A percentile compares a stretch with the other conserved stretches of the same genome.
phyloP scores from a whole-genome alignment of 2,888 invertebrate genomes.

The Oeneis ivallda region DNA sequence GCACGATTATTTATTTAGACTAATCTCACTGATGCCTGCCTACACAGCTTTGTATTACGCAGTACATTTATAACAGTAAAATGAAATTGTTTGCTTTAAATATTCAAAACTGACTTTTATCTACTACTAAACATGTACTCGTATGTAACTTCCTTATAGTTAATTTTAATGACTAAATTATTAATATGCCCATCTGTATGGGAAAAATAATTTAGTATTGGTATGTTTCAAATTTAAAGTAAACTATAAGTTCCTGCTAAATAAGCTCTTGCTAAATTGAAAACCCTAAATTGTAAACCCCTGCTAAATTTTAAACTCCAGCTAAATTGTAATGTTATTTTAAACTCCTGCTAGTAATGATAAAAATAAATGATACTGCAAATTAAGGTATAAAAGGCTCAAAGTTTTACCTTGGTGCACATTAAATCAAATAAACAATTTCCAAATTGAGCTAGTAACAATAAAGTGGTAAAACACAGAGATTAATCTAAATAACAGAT shows the following conservation, averaged over 20 bases:
- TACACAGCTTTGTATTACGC: conserved; percentile 22
- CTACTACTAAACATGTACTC: no score
- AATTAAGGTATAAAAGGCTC: background rate
- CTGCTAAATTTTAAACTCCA: no score
- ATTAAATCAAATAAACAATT: background rate
- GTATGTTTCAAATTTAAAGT: no score
- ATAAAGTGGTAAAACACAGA: conserved; percentile 2
- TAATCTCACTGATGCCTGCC: conserved; percentile 27
- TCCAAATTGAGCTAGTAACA: background rate
- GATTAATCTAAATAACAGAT: conserved; percentile 15
- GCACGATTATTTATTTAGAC: conserved; percentile 36
- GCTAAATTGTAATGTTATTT: no score
- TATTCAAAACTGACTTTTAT: conserved; percentile 19
- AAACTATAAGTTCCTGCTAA: no score
- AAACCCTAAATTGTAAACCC: no score
- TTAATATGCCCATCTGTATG: no score
- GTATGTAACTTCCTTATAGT: background rate
- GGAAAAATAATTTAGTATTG: no score
- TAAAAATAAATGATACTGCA: background rate
- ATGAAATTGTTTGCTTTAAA: conserved; percentile 30
- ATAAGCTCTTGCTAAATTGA: no score
- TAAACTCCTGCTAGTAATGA: no score
- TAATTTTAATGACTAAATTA: no score
- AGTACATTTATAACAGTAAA: conserved; percentile 12
- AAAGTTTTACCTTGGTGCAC: background rate